These are phyloP conservation scores for Cheirogaleus medius DNA, from an alignment of 2,113 vertebrate species.

Conservation along the genomic window DNA sequence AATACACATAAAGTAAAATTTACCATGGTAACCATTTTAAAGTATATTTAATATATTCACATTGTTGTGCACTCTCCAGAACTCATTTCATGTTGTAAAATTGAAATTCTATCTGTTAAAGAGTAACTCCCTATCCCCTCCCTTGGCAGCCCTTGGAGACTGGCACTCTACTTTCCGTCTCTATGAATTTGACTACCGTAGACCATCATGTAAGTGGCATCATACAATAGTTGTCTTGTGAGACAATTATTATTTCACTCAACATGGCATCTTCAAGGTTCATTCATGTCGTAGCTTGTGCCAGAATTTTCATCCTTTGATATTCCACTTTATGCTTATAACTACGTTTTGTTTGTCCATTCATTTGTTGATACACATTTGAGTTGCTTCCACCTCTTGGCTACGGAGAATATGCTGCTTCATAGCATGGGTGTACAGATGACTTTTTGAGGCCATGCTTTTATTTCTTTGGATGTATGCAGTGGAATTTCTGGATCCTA, in stretches of 20 bases:
- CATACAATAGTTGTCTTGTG: no score
- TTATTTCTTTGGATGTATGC: neutral
- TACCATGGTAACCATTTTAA: neutral
- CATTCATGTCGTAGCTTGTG: neutral
- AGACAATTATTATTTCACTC: neutral
- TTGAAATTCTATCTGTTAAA: neutral
- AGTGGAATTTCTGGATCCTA: neutral
- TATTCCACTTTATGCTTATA: no score
- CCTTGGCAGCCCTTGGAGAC: fast-evolving
- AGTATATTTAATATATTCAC: neutral
- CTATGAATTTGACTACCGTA: neutral
- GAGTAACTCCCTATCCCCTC: fast-evolving
- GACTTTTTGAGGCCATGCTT: neutral
- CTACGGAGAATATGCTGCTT: neutral
- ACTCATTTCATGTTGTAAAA: neutral
- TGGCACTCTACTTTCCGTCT: neutral
- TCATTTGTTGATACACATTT: no score
- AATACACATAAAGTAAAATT: neutral
- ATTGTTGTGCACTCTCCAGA: neutral
- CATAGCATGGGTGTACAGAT: neutral
- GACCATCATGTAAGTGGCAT: no score
- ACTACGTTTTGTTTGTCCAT: no score
- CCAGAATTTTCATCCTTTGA: neutral
- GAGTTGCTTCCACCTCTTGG: neutral
- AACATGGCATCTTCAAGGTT: neutral